These are phyloP conservation scores for Lateolabrax maculatus DNA, from an alignment of 2,797 vertebrate genomes.

Conservation along the genomic window DNA sequence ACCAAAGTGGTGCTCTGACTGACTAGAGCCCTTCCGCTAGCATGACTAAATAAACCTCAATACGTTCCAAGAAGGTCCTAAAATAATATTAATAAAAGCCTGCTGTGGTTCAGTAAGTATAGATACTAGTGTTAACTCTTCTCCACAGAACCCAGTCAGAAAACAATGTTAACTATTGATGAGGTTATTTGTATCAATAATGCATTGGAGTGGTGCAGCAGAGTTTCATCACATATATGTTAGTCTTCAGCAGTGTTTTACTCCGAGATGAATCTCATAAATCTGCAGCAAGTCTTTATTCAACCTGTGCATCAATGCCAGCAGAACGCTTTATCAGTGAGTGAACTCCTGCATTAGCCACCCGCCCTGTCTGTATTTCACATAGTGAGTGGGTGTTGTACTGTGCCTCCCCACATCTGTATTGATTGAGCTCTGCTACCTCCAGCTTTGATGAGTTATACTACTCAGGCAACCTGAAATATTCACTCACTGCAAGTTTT, in stretches of 20 bases:
- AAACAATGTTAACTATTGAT: constrained; percentile 37
- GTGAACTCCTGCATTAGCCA: constrained; percentile 43
- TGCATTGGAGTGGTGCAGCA: not conserved
- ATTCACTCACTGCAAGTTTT: constrained; percentile 34
- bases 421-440: constrained; percentile 61
- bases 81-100: not conserved
- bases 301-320: constrained; percentile 1
- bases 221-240: not conserved
- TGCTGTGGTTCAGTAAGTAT: not conserved
- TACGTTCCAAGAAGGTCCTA: not conserved
- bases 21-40: too few relatives aligned
- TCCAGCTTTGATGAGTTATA: constrained; percentile 49
- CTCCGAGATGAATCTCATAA: not conserved
- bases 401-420: constrained; percentile 44
- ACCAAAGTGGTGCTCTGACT: not conserved
- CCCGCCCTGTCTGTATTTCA: constrained; percentile 47
- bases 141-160: not conserved
- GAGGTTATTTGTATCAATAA: constrained; percentile 42
- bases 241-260: constrained; percentile 1
- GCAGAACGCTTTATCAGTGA: constrained; percentile 22
- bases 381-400: constrained; percentile 48
- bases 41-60: not conserved
- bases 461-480: constrained; percentile 49
- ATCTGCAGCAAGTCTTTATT: constrained; percentile 2
- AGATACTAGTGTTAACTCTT: not conserved